These are phyloP conservation scores for Heterotilapia buettikoferi DNA, from an alignment of 2,113 vertebrate species.

Conservation along the genomic window DNA sequence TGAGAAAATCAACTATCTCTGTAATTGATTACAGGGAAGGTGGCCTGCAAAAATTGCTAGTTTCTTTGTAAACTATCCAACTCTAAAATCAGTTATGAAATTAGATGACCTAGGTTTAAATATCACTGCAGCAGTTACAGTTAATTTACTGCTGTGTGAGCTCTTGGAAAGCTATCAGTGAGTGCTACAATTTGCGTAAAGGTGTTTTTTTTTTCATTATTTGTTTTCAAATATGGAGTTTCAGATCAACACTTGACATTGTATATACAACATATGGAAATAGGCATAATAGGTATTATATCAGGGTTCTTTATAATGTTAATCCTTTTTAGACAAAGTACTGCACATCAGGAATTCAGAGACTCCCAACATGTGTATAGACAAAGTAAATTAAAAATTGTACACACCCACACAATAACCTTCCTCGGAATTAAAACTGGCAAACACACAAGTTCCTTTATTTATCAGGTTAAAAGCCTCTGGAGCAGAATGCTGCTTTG, in stretches of 20 bases:
- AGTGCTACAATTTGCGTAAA: not conserved
- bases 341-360: not conserved
- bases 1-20: not conserved
- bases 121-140: not conserved
- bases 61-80: not conserved
- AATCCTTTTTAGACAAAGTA: not conserved
- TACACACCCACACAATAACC: slow-evolving; percentile 24
- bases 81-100: slow-evolving; percentile 7
- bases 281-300: not conserved
- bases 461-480: slow-evolving; percentile 37
- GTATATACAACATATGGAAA: not conserved
- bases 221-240: not conserved
- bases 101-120: not conserved
- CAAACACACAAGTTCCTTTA: slow-evolving; percentile 23
- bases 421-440: slow-evolving; percentile 12
- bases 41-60: not conserved
- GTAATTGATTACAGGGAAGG: not conserved
- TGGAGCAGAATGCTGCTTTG: not conserved
- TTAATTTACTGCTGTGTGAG: slow-evolving; percentile 10
- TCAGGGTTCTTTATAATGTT: not conserved
- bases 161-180: not conserved
- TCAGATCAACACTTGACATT: not conserved
- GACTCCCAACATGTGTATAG: not conserved
- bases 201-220: not conserved
- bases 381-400: not conserved